Evolutionary conservation across 2,888 invertebrate species (phyloP).

Genomic region (Melangyna quadrimaculata): DNA sequence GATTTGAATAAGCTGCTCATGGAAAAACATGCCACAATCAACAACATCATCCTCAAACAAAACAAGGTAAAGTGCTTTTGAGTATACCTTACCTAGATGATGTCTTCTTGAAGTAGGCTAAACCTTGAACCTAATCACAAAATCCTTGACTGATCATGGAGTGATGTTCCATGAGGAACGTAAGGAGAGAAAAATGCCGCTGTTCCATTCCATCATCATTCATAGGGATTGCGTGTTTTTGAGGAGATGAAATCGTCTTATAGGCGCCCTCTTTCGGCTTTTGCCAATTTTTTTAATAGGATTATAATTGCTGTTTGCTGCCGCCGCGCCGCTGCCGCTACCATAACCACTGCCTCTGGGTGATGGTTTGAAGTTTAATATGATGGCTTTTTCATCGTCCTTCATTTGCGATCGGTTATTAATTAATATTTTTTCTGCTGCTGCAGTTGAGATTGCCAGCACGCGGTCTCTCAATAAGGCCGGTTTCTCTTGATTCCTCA

Average conservation of each 20-base stretch:
- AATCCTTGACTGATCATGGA: constrained; percentile 33
- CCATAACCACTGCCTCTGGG: neutral
- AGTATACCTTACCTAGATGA: neutral
- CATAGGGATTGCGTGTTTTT: constrained; percentile 54
- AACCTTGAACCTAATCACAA: constrained; percentile 61
- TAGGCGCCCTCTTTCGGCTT: constrained; percentile 53
- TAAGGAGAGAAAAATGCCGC: neutral
- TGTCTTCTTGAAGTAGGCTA: constrained; percentile 48
- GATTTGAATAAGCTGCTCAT: constrained; percentile 67
- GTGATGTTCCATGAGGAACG: too few relatives aligned
- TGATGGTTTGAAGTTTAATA: constrained; percentile 18
- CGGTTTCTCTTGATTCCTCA: neutral
- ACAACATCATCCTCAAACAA: constrained; percentile 1
- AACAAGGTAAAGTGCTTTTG: neutral
- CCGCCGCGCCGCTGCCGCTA: constrained; percentile 40
- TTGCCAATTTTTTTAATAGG: constrained; percentile 62
- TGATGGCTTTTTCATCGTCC: constrained; percentile 63
- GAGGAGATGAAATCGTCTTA: constrained; percentile 44
- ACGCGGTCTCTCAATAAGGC: constrained; percentile 3
- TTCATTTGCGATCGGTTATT: constrained; percentile 61
- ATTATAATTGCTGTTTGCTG: constrained; percentile 60
- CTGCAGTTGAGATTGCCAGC: constrained; percentile 33
- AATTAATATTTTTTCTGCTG: constrained; percentile 65
- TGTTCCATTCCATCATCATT: constrained; percentile 2
- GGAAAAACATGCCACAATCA: constrained; percentile 45